Evolutionary conservation across 1,140 invertebrate genomes (phyloP).

Genomic region (Radopholus similis): DNA sequence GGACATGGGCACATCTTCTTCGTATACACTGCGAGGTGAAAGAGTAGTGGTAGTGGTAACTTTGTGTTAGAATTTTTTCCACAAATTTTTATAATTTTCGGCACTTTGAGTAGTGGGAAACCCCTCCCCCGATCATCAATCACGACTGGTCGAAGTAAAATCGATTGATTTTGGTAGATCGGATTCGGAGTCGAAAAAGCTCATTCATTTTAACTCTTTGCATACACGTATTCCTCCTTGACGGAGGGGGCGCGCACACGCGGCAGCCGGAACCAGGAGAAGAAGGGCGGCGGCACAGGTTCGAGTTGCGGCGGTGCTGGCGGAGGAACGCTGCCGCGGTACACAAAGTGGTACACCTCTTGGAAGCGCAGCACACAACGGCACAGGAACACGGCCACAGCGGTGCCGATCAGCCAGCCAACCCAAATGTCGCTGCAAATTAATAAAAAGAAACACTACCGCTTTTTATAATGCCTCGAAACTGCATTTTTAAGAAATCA

Average conservation of each 20-base stretch:
- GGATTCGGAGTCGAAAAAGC: too few species aligned
- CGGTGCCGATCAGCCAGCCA: slow-evolving; percentile 56
- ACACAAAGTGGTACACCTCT: slow-evolving; percentile 57
- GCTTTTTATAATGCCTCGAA: too few species aligned
- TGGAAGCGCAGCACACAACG: slow-evolving; percentile 59
- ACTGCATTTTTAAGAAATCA: too few species aligned
- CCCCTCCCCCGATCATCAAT: too few species aligned
- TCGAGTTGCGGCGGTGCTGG: slow-evolving; percentile 33
- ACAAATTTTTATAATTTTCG: too few species aligned
- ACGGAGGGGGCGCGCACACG: slow-evolving; percentile 58
- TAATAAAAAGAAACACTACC: too few species aligned
- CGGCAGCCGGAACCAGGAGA: slow-evolving; percentile 59
- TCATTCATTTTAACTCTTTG: slow-evolving; percentile 15
- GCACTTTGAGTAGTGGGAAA: too few species aligned
- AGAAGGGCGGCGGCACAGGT: slow-evolving; percentile 52
- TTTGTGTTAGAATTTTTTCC: too few species aligned
- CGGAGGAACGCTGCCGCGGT: slow-evolving; percentile 23
- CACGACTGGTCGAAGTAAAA: too few species aligned
- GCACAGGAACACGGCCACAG: slow-evolving; percentile 57
- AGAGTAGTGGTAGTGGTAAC: too few species aligned
- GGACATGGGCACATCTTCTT: slow-evolving; percentile 53
- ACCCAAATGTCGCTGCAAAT: slow-evolving; percentile 56
- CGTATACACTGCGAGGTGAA: slow-evolving; percentile 54
- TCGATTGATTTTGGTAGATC: too few species aligned
- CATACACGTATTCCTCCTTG: slow-evolving; percentile 60